Conservation (phyloP, 2,888 invertebrate species). For the Lithophane socia region DNA sequence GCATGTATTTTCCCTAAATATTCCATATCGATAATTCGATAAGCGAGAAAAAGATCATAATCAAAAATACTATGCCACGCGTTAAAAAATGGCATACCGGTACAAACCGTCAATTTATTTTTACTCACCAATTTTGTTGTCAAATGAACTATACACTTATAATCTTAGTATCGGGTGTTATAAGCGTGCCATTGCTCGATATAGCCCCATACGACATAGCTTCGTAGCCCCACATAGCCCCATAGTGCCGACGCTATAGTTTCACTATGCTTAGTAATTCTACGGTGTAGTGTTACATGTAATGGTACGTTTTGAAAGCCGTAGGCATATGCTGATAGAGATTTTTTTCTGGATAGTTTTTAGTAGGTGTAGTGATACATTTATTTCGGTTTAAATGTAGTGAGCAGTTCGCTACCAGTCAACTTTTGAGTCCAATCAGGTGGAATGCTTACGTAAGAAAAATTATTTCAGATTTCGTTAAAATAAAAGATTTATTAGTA, state of each 20-base stretch:
- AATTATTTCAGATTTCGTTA: too few relatives aligned
- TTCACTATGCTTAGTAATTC: slow-evolving; percentile 35
- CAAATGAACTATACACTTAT: slow-evolving; percentile 43
- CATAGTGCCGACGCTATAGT: not conserved
- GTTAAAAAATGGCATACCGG: slow-evolving; percentile 33
- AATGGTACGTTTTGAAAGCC: slow-evolving; percentile 11
- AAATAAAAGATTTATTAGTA: too few relatives aligned
- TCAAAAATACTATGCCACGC: slow-evolving; percentile 25
- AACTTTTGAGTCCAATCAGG: too few relatives aligned
- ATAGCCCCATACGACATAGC: not conserved
- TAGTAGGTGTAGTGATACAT: too few relatives aligned
- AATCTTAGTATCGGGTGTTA: slow-evolving; percentile 43
- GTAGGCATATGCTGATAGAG: not conserved
- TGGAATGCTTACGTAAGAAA: too few relatives aligned
- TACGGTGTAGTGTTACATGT: slow-evolving; percentile 56
- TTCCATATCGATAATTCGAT: not conserved
- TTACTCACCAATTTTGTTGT: slow-evolving; percentile 31
- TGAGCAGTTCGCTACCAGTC: too few relatives aligned
- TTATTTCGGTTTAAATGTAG: too few relatives aligned
- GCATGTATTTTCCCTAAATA: not conserved
- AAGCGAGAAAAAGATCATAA: not conserved
- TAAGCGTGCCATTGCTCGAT: slow-evolving; percentile 21
- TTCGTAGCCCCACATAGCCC: not conserved
- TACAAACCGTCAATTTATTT: slow-evolving; percentile 35
- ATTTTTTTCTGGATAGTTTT: not conserved